These are phyloP conservation scores for Archivesica marissinica DNA, from an alignment of 1,140 invertebrate genomes.

Conservation along the genomic window DNA sequence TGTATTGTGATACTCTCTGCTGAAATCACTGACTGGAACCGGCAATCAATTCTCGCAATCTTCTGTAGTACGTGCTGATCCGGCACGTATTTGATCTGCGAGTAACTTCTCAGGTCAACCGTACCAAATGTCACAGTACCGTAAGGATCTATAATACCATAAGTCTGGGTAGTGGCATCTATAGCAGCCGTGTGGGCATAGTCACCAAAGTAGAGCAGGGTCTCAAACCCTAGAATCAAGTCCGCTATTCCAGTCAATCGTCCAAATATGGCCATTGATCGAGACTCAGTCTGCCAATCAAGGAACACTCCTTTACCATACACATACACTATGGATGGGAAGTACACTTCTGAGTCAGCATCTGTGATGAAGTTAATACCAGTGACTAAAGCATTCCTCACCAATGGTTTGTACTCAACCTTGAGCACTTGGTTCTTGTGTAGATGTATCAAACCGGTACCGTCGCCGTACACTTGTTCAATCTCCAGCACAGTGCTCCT, in stretches of 20 bases:
- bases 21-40: conserved; percentile 72
- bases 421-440: conserved; percentile 70
- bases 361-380: conserved; percentile 76
- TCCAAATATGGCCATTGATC: conserved; percentile 70
- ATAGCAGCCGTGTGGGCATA: conserved; percentile 71
- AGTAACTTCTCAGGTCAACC: conserved; percentile 72
- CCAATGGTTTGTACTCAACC: conserved; percentile 70
- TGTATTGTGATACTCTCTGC: conserved; percentile 73
- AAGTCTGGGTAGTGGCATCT: background rate
- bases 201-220: conserved; percentile 66
- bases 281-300: conserved; percentile 59
- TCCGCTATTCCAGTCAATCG: conserved; percentile 70
- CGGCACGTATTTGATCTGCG: conserved; percentile 69
- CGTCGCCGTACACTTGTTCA: conserved; percentile 68
- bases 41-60: conserved; percentile 68
- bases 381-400: conserved; percentile 70
- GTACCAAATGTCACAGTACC: conserved; percentile 72
- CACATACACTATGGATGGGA: conserved; percentile 72
- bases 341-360: conserved; percentile 70
- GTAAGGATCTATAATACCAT: conserved; percentile 50
- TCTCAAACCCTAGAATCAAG: conserved; percentile 71
- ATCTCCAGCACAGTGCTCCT: conserved; percentile 65
- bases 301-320: conserved; percentile 70
- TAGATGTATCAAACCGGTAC: conserved; percentile 72
- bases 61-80: conserved; percentile 68